phyloP scores from a whole-genome alignment of 2,797 vertebrate species.

The Chrosomus eos region DNA sequence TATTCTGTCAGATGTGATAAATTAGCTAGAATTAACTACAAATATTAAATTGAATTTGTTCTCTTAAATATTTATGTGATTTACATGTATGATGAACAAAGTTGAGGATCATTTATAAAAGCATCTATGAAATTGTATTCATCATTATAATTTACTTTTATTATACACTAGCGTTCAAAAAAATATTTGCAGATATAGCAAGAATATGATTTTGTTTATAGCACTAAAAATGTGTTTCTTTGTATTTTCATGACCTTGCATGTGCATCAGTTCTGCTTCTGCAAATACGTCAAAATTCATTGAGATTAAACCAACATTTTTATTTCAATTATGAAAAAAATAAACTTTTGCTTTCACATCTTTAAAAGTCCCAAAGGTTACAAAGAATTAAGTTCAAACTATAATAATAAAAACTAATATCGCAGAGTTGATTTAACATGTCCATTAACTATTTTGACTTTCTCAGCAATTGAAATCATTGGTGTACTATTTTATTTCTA shows the following conservation, averaged over 20 bases:
- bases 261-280: not conserved
- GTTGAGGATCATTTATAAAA: too few species aligned
- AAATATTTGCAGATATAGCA: not conserved
- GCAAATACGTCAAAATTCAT: not conserved
- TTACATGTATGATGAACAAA: too few species aligned
- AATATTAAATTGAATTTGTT: not conserved
- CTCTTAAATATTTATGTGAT: too few species aligned
- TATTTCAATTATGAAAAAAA: not conserved
- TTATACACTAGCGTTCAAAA: not conserved
- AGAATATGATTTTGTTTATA: not conserved
- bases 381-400: not conserved
- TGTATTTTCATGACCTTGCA: not conserved
- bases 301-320: not conserved
- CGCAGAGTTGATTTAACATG: not conserved
- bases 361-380: not conserved
- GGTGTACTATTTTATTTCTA: not conserved
- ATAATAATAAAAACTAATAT: not conserved
- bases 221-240: not conserved
- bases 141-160: too few species aligned
- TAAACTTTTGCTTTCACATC: not conserved
- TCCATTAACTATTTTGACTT: not conserved
- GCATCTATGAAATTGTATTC: too few species aligned
- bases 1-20: constrained; percentile 5
- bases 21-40: not conserved
- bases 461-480: not conserved